A percentile compares a stretch with the other conserved stretches of the same genome.
phyloP scores from a whole-genome alignment of 2,113 vertebrate species.

The Hipposideros armiger region DNA sequence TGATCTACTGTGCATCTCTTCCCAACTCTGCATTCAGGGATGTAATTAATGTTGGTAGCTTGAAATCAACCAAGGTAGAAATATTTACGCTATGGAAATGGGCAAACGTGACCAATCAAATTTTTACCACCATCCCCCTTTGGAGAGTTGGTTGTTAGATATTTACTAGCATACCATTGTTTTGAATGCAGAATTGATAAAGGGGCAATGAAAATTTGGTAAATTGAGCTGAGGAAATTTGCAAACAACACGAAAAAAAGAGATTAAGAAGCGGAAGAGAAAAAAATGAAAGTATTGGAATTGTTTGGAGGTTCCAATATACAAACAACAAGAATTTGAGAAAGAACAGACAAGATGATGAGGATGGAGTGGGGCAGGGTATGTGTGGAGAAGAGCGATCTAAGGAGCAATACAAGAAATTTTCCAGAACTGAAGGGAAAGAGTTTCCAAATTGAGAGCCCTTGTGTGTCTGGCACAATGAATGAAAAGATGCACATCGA shows the following conservation, averaged over 20 bases:
- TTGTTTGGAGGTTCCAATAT: neutral
- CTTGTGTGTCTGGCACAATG: neutral
- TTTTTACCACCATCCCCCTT: neutral
- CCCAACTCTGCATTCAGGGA: neutral
- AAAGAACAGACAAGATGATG: neutral
- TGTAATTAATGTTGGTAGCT: neutral
- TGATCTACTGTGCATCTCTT: neutral
- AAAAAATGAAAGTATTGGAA: neutral
- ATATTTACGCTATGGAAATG: neutral
- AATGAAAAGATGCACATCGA: slow-evolving; percentile 21
- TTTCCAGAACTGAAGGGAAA: slow-evolving; percentile 18
- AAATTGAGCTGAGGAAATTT: slow-evolving; percentile 23
- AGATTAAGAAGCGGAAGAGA: neutral
- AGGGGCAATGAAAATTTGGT: neutral
- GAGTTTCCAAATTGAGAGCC: neutral
- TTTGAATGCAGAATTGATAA: neutral
- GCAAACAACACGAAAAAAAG: neutral
- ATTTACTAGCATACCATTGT: slow-evolving; percentile 35
- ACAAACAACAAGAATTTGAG: neutral
- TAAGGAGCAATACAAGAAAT: slow-evolving; percentile 11
- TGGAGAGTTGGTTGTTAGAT: neutral
- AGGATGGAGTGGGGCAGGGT: neutral
- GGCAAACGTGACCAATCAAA: neutral
- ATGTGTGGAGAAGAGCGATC: neutral
- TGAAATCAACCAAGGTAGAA: neutral